Conservation (phyloP, 2,113 vertebrate species). For the Anolis sagrei region DNA sequence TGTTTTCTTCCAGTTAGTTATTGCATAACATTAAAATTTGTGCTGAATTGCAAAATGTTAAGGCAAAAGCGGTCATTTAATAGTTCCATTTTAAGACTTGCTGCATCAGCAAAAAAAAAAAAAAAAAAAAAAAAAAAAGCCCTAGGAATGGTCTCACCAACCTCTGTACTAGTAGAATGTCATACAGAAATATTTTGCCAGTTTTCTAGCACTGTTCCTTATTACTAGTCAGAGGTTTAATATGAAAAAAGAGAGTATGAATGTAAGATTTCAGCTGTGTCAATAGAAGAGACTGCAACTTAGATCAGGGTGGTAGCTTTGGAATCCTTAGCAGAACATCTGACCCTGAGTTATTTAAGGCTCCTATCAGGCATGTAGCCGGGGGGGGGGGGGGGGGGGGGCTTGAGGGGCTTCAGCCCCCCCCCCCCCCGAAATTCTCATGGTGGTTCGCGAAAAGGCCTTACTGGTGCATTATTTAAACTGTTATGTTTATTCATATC, state of each 20-base stretch:
- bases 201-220: rapidly evolving
- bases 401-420: no score
- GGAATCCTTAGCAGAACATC: neutral
- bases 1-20: conserved; percentile 51
- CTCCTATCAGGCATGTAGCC: no score
- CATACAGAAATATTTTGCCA: neutral
- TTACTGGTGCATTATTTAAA: no score
- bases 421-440: no score
- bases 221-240: neutral
- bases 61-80: conserved; percentile 15
- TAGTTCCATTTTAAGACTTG: conserved; percentile 3
- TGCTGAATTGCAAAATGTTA: conserved; percentile 46
- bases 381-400: no score
- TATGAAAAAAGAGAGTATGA: neutral
- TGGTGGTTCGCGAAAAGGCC: no score
- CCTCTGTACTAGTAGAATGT: neutral
- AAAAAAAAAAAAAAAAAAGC: no score
- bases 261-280: neutral
- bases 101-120: conserved; percentile 24
- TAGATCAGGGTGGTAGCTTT: neutral
- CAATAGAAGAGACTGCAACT: neutral
- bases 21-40: conserved; percentile 34
- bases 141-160: neutral
- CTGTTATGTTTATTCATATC: no score
- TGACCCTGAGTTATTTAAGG: neutral